Conservation (phyloP, 2,888 invertebrate genomes). For the Tetranychus piercei region DNA sequence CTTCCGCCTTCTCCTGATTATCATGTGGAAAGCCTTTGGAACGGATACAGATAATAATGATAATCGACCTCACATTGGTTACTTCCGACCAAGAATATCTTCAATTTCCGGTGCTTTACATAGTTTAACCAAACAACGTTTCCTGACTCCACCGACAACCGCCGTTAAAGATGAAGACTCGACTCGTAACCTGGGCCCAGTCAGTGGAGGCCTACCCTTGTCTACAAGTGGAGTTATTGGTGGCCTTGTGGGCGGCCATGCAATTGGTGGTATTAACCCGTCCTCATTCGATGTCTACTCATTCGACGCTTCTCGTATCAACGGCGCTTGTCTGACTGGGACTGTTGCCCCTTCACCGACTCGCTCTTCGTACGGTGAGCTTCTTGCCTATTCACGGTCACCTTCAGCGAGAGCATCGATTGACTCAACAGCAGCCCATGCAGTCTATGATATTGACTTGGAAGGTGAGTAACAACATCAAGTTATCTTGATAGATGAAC, state of each 20-base stretch:
- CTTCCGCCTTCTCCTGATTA: background rate
- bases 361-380: slow-evolving; percentile 19
- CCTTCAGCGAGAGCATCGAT: slow-evolving; percentile 20
- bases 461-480: slow-evolving; percentile 1
- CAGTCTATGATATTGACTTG: slow-evolving; percentile 16
- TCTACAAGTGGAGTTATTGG: slow-evolving; percentile 11
- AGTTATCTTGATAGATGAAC: no score
- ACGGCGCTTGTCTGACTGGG: slow-evolving; percentile 15
- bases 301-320: background rate
- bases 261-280: background rate
- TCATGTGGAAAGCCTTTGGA: slow-evolving; percentile 22
- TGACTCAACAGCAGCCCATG: slow-evolving; percentile 20
- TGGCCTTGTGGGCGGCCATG: background rate
- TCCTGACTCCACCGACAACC: slow-evolving; percentile 16
- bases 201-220: slow-evolving; percentile 9
- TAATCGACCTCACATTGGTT: slow-evolving; percentile 16
- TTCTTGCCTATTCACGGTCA: slow-evolving; percentile 19
- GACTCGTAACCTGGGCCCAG: background rate
- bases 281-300: slow-evolving; percentile 5
- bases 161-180: slow-evolving; percentile 15
- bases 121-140: slow-evolving; percentile 20
- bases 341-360: slow-evolving; percentile 16
- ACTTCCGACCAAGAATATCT: slow-evolving; percentile 20
- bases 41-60: slow-evolving; percentile 18
- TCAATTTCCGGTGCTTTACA: slow-evolving; percentile 21